Conservation (phyloP, 2,113 vertebrate species). For the Marmota monax region DNA sequence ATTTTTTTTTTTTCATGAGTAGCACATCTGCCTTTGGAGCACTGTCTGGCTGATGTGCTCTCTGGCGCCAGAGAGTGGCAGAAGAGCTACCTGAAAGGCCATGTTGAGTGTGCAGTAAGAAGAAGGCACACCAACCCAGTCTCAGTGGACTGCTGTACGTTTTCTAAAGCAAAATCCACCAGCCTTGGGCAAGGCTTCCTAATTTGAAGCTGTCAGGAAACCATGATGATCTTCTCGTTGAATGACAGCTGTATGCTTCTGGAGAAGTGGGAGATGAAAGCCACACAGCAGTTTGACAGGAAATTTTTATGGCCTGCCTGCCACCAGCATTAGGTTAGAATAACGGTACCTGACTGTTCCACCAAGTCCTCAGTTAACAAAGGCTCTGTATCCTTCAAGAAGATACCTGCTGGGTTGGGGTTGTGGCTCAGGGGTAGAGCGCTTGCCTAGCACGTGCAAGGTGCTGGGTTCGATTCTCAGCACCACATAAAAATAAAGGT, state of each 20-base stretch:
- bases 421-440: too few relatives aligned
- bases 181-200: background rate
- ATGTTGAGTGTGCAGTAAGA: accelerated
- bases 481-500: too few relatives aligned
- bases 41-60: background rate
- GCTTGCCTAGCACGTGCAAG: too few relatives aligned
- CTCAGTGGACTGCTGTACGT: accelerated
- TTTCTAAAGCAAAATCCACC: background rate
- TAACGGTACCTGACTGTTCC: background rate
- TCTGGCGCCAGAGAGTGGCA: background rate
- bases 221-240: background rate
- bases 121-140: background rate
- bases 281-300: background rate
- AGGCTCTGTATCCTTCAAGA: background rate
- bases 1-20: background rate
- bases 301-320: background rate
- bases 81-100: background rate
- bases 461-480: too few relatives aligned
- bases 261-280: background rate
- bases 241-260: background rate
- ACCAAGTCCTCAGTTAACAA: background rate
- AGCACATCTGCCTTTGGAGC: background rate
- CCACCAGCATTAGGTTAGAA: background rate
- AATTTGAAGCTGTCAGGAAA: background rate
- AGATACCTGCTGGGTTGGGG: background rate